Evolutionary conservation across 2,797 vertebrate species (phyloP).

Genomic region (Epinephelus malabaricus): DNA sequence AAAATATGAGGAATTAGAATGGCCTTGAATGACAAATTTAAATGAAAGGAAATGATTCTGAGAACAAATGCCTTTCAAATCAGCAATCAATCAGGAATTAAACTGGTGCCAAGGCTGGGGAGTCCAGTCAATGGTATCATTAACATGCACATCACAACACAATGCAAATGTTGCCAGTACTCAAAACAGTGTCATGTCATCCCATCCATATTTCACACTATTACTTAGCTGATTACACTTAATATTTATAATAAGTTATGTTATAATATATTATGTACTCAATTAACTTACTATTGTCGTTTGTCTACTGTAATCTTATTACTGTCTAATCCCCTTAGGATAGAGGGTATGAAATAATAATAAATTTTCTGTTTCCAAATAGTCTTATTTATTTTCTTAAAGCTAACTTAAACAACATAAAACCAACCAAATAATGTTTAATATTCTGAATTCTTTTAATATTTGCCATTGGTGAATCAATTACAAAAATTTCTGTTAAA

Average conservation of each 20-base stretch:
- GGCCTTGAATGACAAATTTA: conserved; percentile 10
- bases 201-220: not conserved
- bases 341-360: no score
- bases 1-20: conserved; percentile 34
- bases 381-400: no score
- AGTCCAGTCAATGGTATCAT: not conserved
- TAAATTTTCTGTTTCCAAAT: no score
- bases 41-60: not conserved
- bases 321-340: not conserved
- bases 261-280: not conserved
- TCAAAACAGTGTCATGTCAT: not conserved
- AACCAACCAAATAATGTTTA: no score
- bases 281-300: not conserved
- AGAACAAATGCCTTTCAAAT: conserved; percentile 40
- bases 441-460: no score
- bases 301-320: not conserved
- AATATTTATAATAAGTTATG: not conserved
- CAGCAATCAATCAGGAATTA: conserved; percentile 10
- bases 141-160: not conserved
- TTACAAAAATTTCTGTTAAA: no score
- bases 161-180: conserved; percentile 8
- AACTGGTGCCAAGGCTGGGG: not conserved
- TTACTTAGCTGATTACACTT: not conserved
- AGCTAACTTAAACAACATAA: no score
- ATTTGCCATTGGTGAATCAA: no score